Evolutionary conservation across 2,797 vertebrate species (phyloP), one percentile per base, ranked within the genome.

Genomic region (Phrynocephalus vlangalii): DNA sequence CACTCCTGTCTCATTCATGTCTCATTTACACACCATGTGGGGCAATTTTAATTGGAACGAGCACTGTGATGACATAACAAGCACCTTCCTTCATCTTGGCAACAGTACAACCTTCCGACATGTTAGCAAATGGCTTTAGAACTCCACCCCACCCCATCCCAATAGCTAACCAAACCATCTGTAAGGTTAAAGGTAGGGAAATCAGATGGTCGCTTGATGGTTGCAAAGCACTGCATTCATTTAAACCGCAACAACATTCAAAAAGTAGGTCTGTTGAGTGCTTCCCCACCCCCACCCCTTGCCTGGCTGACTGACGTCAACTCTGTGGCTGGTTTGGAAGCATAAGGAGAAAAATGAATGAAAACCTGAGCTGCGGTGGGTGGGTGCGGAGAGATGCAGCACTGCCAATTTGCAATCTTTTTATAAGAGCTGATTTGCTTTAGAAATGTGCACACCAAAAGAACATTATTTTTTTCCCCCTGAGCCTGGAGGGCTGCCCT

Each of bases 31-130:
- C 85, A 73, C 91, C 91, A 82, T 76, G 52, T 79, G 88, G 90
- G 83, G 63, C 86, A 38, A 67, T 92, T 94, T 94, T 94, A 94
- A 93, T 93, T 93, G 90, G 91, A 4, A 87, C 85, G 79, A 8
- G 26, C 0, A 9, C 22, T 38, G n/a, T 22, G 0, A 86, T 92
- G 91, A 85, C 83, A 91, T 28, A 24, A 89, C 80, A 91, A 76
- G 9, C 20, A 88, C 82, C 67, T 79, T 1, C 0, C 83, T 88
- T 67, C 24, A 60, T 89, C 80, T 63, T 93, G 92, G 87, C 87
- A 75, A 7, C 72, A 85, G 26, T 0, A 1, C 11, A 50, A 66
- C 56, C 28, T 85, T 16, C 30, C 22, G 38, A 76, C 22, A 68
- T 8, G 33, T 66, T 77, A 86, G 77, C 76, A 86, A 75, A 81